A percentile compares a stretch with the other conserved stretches of the same genome.
Evolutionary conservation across 1,140 invertebrate genomes (phyloP).

Genomic region (Adoxophyes honmai): DNA sequence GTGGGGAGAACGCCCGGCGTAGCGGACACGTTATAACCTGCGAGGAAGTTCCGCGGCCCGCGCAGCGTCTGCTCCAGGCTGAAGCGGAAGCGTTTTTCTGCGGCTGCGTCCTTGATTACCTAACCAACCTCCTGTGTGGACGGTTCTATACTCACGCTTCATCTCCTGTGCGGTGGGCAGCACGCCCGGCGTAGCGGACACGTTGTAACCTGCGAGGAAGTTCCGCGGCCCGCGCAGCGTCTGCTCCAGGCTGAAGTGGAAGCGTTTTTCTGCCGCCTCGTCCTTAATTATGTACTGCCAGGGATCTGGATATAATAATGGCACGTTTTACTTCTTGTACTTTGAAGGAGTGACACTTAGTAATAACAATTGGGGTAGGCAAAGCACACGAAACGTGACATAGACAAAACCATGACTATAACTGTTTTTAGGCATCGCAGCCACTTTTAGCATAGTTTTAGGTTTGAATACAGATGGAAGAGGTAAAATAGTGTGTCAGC

Average conservation of each 20-base stretch:
- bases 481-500: no score
- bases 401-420: no score
- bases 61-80: slow-evolving; percentile 56
- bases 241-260: slow-evolving; percentile 66
- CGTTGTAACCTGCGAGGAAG: slow-evolving; percentile 47
- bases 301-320: slow-evolving; percentile 66
- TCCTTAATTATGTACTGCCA: slow-evolving; percentile 74
- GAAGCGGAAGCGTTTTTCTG: slow-evolving; percentile 70
- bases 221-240: slow-evolving; percentile 47
- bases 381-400: no score
- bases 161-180: slow-evolving; percentile 41
- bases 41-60: slow-evolving; percentile 44
- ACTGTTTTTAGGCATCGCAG: no score
- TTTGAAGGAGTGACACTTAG: no score
- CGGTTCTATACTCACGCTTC: slow-evolving; percentile 54
- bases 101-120: slow-evolving; percentile 63
- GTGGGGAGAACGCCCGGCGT: slow-evolving; percentile 48
- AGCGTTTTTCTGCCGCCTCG: slow-evolving; percentile 59
- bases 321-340: no score
- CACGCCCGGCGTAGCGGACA: slow-evolving; percentile 50
- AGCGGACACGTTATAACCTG: slow-evolving; percentile 46
- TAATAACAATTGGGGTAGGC: no score
- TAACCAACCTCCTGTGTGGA: no score
- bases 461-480: no score
- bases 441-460: no score